Evolutionary conservation across 2,113 vertebrate genomes (phyloP).

Genomic region (Apteryx owenii): DNA sequence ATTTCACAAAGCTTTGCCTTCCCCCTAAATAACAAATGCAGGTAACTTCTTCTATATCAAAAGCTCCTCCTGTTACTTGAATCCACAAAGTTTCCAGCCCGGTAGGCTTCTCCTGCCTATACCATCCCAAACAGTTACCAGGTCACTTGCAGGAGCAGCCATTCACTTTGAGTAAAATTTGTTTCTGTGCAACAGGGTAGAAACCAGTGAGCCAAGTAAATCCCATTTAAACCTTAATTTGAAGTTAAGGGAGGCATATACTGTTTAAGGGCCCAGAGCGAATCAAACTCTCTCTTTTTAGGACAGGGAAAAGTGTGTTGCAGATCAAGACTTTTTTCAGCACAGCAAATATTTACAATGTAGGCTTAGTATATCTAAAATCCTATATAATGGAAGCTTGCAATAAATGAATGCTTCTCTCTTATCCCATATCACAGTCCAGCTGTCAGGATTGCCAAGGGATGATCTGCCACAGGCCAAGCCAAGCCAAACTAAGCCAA

Average conservation of each 20-base stretch:
- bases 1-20: not conserved
- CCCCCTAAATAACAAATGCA: not conserved
- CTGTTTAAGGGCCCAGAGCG: not conserved
- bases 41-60: not conserved
- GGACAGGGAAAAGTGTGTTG: not conserved
- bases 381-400: not conserved
- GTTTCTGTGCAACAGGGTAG: not conserved
- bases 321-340: not conserved
- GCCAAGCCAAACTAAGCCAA: not conserved
- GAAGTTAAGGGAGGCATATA: not conserved
- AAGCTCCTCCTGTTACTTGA: not conserved
- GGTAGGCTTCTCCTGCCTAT: not conserved
- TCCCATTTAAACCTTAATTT: constrained; percentile 4
- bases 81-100: not conserved
- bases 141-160: not conserved
- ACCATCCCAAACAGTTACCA: not conserved
- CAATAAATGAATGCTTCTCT: not conserved
- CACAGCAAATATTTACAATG: not conserved
- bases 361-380: not conserved
- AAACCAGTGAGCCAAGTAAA: not conserved
- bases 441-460: not conserved
- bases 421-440: not conserved
- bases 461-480: not conserved
- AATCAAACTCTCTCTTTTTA: constrained; percentile 20
- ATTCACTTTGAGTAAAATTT: not conserved